Evolutionary conservation across 2,113 vertebrate species (phyloP).

Genomic region (Centropus unirufus): DNA sequence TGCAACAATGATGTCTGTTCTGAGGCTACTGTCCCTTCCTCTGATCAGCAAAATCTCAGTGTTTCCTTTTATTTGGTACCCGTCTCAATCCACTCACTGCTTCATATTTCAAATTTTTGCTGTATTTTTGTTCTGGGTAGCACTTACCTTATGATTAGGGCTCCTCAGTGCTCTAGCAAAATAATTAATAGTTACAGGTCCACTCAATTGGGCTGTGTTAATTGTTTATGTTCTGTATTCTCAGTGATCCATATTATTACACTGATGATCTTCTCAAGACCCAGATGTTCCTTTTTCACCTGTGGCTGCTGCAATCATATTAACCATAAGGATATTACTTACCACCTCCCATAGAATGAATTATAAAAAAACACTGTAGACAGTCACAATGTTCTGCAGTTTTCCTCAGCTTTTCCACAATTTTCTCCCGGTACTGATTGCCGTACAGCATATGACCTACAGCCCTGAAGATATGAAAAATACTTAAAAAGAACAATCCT

Average conservation of each 20-base stretch:
- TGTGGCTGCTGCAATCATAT: background rate
- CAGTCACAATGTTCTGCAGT: slow-evolving; percentile 93
- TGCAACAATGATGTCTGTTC: background rate
- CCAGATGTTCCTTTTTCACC: background rate
- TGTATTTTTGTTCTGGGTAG: background rate
- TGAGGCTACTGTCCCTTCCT: background rate
- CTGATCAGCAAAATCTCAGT: background rate
- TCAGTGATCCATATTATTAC: background rate
- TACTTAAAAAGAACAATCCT: background rate
- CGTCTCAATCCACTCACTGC: background rate
- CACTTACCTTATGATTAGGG: background rate
- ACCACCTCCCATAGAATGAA: slow-evolving; percentile 99
- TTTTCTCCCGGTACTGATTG: slow-evolving; percentile 84
- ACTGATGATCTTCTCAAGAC: background rate
- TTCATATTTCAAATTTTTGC: background rate
- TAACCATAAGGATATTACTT: slow-evolving; percentile 33
- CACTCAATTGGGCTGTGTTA: background rate
- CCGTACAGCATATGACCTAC: slow-evolving; percentile 91
- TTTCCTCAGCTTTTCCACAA: slow-evolving; percentile 89
- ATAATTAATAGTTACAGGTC: background rate
- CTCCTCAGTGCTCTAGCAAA: background rate
- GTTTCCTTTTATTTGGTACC: background rate
- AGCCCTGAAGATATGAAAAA: slow-evolving; percentile 81
- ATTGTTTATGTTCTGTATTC: background rate
- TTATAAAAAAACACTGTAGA: slow-evolving; percentile 94